Evolutionary conservation across 2,888 invertebrate genomes (phyloP).

Genomic region (Trachelus iudaicus): DNA sequence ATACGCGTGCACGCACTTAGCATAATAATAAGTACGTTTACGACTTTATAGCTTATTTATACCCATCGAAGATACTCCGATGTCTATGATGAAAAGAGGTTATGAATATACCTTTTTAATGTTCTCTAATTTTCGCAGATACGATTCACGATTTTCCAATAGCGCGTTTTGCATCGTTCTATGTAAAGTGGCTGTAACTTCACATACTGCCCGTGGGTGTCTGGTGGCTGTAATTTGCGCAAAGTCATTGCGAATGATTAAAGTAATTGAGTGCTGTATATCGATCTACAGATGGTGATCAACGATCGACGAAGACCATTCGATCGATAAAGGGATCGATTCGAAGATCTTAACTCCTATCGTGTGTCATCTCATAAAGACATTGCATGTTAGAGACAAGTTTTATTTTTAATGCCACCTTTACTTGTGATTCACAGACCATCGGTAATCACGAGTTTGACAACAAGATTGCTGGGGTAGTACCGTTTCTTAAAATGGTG

Average conservation of each 20-base stretch:
- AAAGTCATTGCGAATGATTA: neutral
- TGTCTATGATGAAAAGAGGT: neutral
- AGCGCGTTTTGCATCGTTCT: neutral
- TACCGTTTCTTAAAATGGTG: constrained; percentile 75
- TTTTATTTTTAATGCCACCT: neutral
- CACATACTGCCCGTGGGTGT: neutral
- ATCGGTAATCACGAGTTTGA: constrained; percentile 92
- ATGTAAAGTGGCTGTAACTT: neutral
- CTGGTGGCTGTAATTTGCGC: neutral
- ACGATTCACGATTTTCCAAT: neutral
- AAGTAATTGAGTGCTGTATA: neutral
- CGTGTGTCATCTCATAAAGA: neutral
- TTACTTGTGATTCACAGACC: constrained; percentile 68
- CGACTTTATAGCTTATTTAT: neutral
- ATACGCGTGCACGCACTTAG: neutral
- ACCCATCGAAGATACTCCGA: neutral
- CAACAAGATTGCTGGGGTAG: constrained; percentile 76
- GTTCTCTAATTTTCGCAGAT: neutral
- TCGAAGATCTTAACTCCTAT: neutral
- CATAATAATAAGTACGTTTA: neutral
- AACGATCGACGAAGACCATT: neutral
- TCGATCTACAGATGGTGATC: neutral
- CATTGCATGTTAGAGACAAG: neutral
- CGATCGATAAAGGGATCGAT: neutral
- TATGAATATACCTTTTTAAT: neutral